Percentiles rank a stretch among this genome's conserved stretches.
phyloP scores from a whole-genome alignment of 2,888 invertebrate genomes.

The Creontiades dilutus region DNA sequence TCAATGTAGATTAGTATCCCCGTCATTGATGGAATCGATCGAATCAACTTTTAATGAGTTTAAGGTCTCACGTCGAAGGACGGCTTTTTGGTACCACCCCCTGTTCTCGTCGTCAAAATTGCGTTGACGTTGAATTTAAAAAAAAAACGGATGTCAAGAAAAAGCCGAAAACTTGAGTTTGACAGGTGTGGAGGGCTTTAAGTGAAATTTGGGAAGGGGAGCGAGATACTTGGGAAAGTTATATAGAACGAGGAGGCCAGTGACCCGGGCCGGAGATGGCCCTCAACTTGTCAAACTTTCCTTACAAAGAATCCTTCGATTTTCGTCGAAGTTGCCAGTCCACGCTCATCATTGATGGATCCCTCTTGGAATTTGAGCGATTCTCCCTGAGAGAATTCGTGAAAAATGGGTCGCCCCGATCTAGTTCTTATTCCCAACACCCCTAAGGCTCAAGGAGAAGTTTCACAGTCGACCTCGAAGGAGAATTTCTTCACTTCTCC shows the following conservation, averaged over 20 bases:
- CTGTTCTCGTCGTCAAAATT: neutral
- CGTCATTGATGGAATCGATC: neutral
- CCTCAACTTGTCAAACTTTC: neutral
- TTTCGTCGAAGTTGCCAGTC: no score
- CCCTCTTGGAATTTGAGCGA: no score
- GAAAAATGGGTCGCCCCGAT: no score
- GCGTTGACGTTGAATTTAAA: neutral
- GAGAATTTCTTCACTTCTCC: no score
- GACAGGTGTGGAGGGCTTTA: constrained; percentile 11
- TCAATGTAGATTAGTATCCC: neutral
- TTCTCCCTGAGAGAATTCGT: no score
- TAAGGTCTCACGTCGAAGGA: neutral
- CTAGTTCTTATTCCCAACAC: no score
- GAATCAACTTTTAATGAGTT: constrained; percentile 11
- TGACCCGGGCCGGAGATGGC: neutral
- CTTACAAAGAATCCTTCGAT: neutral
- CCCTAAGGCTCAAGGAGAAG: no score
- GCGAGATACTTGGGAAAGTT: neutral
- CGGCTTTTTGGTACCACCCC: neutral
- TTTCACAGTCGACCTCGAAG: no score
- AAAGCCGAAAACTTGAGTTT: neutral
- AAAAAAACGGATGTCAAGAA: neutral
- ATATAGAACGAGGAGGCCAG: constrained; percentile 5
- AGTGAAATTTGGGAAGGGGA: constrained; percentile 2
- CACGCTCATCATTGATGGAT: no score